A percentile compares a stretch with the other conserved stretches of the same genome.
phyloP scores from a whole-genome alignment of 2,888 invertebrate genomes.

The Standfussiana lucernea region DNA sequence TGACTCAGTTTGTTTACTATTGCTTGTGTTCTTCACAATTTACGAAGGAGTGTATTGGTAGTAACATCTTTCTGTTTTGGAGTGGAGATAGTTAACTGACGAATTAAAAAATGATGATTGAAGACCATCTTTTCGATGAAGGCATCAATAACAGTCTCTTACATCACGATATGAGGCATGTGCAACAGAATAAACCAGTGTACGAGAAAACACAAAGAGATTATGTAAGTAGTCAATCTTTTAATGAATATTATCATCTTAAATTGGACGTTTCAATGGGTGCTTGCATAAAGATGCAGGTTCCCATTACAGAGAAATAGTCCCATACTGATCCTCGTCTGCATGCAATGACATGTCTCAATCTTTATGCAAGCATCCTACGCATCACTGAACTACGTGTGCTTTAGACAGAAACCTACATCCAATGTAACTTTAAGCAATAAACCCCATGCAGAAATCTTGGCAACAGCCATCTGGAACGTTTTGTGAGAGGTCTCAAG shows the following conservation, averaged over 20 bases:
- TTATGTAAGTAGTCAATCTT: conserved; percentile 79
- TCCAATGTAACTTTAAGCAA: background rate
- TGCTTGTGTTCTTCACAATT: conserved; percentile 56
- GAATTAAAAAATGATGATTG: conserved; percentile 74
- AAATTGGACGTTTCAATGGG: background rate
- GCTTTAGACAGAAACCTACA: background rate
- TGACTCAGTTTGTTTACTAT: conserved; percentile 81
- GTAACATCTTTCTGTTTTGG: conserved; percentile 36
- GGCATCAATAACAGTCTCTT: conserved; percentile 82
- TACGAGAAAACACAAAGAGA: conserved; percentile 84
- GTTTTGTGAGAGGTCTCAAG: background rate
- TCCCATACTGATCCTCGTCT: background rate
- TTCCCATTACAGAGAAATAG: background rate
- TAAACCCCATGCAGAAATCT: background rate
- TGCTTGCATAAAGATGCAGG: background rate
- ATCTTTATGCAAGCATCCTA: background rate
- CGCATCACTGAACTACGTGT: background rate
- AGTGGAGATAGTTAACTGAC: conserved; percentile 8
- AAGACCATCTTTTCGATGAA: conserved; percentile 86
- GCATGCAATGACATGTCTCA: background rate
- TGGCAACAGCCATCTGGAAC: background rate
- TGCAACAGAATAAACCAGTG: conserved; percentile 75
- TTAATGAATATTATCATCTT: background rate
- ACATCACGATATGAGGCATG: conserved; percentile 84
- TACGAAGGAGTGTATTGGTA: conserved; percentile 15